Base-by-base conservation (phyloP, 2,113 vertebrate genomes). In the Stigmatopora argus region DNA sequence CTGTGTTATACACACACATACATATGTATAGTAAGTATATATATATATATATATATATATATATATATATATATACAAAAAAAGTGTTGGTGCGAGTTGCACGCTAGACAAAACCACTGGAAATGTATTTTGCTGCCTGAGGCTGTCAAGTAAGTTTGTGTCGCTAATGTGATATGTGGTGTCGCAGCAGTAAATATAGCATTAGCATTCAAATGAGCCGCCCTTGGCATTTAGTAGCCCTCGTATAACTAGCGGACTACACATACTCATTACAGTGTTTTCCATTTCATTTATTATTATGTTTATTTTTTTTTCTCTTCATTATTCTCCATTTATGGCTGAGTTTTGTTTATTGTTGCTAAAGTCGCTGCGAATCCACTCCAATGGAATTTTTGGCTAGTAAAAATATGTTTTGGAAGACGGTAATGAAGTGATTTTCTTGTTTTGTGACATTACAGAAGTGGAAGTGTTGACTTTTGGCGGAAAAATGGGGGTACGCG, bases 131-230 rank as follows among this genome's bases (percentile, higher is more conserved):
- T 48, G 46, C 15, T 48, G 46, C 46, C 15, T 14, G 14, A 15
- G 46, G 46, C 46, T 48, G 15, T 48, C 14, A 48, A 48, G 53
- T 56, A 23, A 17, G 53, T 56, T 14, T 56, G 53, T 56, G 14
- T 15, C 6, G 23, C 18, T 56, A 56, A 72, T 67, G 66, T 46
- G 55, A 67, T 64, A 59, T 51, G 17, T 6, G 67, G n/a, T n/a
- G 35, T 62, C 48, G 60, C 44, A 67, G 41, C 48, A 62, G 61
- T 49, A 65, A 17, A 31, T 48, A 58, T 35, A 47, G 0, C n/a
- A 34, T 47, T 44, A 51, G 61, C 7, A 62, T 74, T 65, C 55
- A 6, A 65, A 52, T 71, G 0, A 34, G 57, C 31, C 23, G 45
- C 56, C 53, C 3, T 17, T 65, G 47, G 47, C 35, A 5, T 45